Percentiles rank a stretch among this genome's conserved stretches.
Conservation (phyloP, 2,113 vertebrate genomes). For the Brachyistius frenatus region DNA sequence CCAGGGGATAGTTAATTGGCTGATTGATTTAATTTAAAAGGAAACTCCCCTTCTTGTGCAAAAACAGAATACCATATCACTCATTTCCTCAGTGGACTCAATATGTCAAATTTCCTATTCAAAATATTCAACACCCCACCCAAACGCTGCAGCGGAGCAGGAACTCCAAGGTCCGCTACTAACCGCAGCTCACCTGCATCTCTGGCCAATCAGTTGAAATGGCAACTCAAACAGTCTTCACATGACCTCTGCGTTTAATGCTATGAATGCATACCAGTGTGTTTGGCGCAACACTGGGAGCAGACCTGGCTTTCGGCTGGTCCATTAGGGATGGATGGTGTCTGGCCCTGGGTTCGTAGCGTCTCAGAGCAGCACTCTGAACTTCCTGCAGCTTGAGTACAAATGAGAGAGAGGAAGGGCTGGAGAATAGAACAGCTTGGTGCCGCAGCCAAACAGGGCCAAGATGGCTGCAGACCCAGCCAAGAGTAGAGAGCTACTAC, state of each 20-base stretch:
- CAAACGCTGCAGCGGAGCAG: constrained; percentile 43
- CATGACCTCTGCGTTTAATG: constrained; percentile 58
- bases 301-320: constrained; percentile 55
- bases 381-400: constrained; percentile 64
- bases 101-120: constrained; percentile 44
- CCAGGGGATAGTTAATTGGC: constrained; percentile 21
- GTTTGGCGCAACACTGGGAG: constrained; percentile 50
- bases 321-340: constrained; percentile 74
- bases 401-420: constrained; percentile 65
- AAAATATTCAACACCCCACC: constrained; percentile 59
- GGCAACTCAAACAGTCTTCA: constrained; percentile 43
- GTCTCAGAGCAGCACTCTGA: constrained; percentile 66
- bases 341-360: constrained; percentile 55
- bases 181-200: constrained; percentile 66
- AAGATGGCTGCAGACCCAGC: constrained; percentile 43
- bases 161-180: constrained; percentile 31
- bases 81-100: constrained; percentile 28
- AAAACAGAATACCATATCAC: constrained; percentile 38
- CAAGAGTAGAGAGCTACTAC: constrained; percentile 51
- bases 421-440: constrained; percentile 58
- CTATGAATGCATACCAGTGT: constrained; percentile 58
- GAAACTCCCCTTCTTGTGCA: constrained; percentile 35
- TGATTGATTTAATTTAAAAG: constrained; percentile 55
- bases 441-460: constrained; percentile 52
- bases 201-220: constrained; percentile 51